These are phyloP conservation scores for Cyrtorhinus lividipennis DNA, from an alignment of 1,140 invertebrate species.

Conservation along the genomic window DNA sequence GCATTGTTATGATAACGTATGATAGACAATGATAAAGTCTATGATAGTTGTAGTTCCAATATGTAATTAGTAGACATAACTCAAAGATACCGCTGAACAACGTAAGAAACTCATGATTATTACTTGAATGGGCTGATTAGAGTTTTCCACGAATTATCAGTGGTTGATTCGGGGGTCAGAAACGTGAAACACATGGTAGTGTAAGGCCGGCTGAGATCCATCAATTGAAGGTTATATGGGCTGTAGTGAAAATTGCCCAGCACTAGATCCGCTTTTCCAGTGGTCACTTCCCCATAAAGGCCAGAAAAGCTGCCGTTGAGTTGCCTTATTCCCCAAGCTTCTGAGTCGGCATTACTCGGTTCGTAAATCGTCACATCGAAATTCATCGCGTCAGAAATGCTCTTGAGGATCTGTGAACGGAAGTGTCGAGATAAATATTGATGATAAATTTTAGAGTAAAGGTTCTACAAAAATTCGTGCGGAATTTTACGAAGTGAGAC, in stretches of 20 bases:
- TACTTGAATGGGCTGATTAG: constrained; percentile 64
- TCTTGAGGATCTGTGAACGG: constrained; percentile 45
- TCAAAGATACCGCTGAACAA: too few species aligned
- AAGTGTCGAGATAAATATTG: neutral
- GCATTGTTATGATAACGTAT: too few species aligned
- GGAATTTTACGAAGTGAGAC: neutral
- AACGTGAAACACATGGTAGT: constrained; percentile 68
- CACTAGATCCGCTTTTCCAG: constrained; percentile 50
- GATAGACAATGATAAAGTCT: too few species aligned
- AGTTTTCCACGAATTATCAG: constrained; percentile 67
- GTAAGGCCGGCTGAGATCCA: constrained; percentile 64
- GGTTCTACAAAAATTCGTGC: neutral
- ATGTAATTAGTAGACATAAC: too few species aligned
- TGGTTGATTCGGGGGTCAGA: constrained; percentile 58
- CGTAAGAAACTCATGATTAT: constrained; percentile 10
- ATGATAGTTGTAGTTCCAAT: too few species aligned
- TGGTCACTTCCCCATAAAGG: constrained; percentile 51
- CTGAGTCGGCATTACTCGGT: constrained; percentile 35
- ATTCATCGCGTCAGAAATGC: constrained; percentile 50
- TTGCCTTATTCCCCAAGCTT: constrained; percentile 47
- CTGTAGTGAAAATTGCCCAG: constrained; percentile 63
- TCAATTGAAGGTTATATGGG: constrained; percentile 44
- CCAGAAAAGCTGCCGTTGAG: constrained; percentile 47
- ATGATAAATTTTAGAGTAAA: neutral
- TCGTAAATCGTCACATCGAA: constrained; percentile 50